Percentiles rank a stretch among this genome's conserved stretches.
These are phyloP conservation scores for Oreotrochilus melanogaster DNA, from an alignment of 2,113 vertebrate genomes.

Conservation along the genomic window DNA sequence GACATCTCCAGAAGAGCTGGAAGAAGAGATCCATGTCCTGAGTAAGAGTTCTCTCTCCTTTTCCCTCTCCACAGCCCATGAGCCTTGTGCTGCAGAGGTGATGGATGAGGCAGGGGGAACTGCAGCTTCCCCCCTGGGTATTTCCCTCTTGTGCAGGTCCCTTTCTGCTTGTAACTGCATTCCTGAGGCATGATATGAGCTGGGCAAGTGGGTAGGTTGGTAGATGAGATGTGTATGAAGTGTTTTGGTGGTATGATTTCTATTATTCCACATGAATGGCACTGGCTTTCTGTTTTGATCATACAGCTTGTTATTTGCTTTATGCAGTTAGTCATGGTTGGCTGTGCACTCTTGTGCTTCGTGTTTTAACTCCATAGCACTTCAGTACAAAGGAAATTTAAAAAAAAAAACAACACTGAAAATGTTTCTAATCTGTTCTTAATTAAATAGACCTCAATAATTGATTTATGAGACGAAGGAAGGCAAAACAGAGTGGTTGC, in stretches of 20 bases:
- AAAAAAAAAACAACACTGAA: slow-evolving; percentile 69
- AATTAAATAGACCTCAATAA: slow-evolving; percentile 72
- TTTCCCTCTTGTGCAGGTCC: not conserved
- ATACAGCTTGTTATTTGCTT: slow-evolving; percentile 59
- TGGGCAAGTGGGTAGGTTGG: not conserved
- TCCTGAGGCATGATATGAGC: not conserved
- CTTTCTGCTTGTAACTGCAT: not conserved
- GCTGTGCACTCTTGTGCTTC: slow-evolving; percentile 62
- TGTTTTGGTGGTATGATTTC: slow-evolving; percentile 50
- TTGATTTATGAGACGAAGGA: slow-evolving; percentile 63
- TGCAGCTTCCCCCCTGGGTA: not conserved
- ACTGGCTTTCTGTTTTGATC: slow-evolving; percentile 73
- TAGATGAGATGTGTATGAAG: not conserved
- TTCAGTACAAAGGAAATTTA: slow-evolving; percentile 66
- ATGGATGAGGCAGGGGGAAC: not conserved
- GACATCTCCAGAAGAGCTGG: not conserved
- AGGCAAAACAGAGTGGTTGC: slow-evolving; percentile 43
- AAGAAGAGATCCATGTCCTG: not conserved
- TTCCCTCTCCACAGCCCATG: accelerated
- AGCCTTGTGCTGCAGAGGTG: not conserved
- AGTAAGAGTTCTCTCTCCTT: not conserved
- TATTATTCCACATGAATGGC: slow-evolving; percentile 47
- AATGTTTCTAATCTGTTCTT: slow-evolving; percentile 75
- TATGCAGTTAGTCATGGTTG: slow-evolving; percentile 62
- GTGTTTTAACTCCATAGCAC: slow-evolving; percentile 73